Conservation (phyloP, 2,113 vertebrate genomes). For the Microcebus lehilahytsara region DNA sequence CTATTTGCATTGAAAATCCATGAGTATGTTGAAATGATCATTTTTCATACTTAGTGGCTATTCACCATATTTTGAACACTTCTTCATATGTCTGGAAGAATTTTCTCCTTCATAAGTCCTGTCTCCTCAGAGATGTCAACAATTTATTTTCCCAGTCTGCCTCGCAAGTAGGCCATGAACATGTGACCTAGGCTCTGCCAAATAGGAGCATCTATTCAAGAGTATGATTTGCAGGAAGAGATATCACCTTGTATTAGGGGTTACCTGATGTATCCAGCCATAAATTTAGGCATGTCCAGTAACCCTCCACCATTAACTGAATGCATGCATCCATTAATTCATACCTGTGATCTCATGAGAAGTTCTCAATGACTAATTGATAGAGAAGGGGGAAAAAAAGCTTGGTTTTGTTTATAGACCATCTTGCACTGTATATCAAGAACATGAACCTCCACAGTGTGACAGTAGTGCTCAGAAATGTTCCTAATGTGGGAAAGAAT, state of each 20-base stretch:
- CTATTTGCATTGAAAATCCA: neutral
- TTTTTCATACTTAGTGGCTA: neutral
- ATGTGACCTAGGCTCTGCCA: neutral
- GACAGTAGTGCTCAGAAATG: neutral
- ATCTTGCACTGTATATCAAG: neutral
- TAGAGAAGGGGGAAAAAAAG: neutral
- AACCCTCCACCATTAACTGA: neutral
- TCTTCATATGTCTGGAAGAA: neutral
- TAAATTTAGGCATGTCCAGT: neutral
- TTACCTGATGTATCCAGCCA: neutral
- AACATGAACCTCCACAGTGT: neutral
- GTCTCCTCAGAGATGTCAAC: neutral
- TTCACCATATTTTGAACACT: neutral
- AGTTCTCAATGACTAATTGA: neutral
- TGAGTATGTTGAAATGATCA: neutral
- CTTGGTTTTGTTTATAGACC: neutral
- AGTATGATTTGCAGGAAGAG: conserved; percentile 3
- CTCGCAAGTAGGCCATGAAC: neutral
- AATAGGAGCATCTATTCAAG: neutral
- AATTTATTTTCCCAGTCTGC: neutral
- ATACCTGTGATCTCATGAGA: neutral
- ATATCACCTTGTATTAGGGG: neutral
- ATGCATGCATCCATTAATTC: neutral
- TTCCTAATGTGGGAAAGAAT: neutral
- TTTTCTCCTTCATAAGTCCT: neutral